phyloP scores from a whole-genome alignment of 2,888 invertebrate species.

The Caenorhabditis sulstoni region DNA sequence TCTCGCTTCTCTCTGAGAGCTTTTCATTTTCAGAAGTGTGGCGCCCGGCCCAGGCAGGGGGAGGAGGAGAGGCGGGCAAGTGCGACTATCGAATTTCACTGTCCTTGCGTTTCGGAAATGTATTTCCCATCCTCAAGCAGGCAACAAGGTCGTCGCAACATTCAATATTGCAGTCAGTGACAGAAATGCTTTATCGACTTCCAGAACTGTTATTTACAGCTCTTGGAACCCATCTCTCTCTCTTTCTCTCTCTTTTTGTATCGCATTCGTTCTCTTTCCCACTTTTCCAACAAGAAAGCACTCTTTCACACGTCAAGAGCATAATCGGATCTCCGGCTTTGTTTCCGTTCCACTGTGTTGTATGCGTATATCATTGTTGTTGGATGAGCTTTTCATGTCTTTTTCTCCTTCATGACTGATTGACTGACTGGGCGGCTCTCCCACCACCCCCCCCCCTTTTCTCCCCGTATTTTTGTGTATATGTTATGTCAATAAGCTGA shows the following conservation, averaged over 20 bases:
- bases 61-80: too few relatives aligned
- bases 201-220: slow-evolving; percentile 39
- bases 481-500: slow-evolving; percentile 55
- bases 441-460: not conserved
- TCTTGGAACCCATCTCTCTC: too few relatives aligned
- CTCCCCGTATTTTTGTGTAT: slow-evolving; percentile 40
- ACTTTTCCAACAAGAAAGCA: too few relatives aligned
- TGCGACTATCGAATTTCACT: slow-evolving; percentile 54
- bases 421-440: too few relatives aligned
- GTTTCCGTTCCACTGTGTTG: slow-evolving; percentile 57
- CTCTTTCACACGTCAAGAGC: slow-evolving; percentile 55
- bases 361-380: slow-evolving; percentile 58
- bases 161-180: slow-evolving; percentile 1
- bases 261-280: too few relatives aligned
- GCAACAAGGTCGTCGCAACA: slow-evolving; percentile 3
- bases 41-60: slow-evolving; percentile 2
- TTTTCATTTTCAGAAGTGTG: slow-evolving; percentile 53
- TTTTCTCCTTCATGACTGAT: slow-evolving; percentile 1
- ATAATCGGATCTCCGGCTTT: slow-evolving; percentile 53
- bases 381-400: slow-evolving; percentile 40
- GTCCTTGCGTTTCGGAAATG: slow-evolving; percentile 50
- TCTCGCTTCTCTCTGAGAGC: slow-evolving; percentile 9
- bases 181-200: slow-evolving; percentile 2
- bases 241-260: slow-evolving; percentile 3
- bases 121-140: slow-evolving; percentile 43